A percentile compares a stretch with the other conserved stretches of the same genome.
Conservation (phyloP, 2,888 invertebrate genomes). For the Leptinotarsa juncta region DNA sequence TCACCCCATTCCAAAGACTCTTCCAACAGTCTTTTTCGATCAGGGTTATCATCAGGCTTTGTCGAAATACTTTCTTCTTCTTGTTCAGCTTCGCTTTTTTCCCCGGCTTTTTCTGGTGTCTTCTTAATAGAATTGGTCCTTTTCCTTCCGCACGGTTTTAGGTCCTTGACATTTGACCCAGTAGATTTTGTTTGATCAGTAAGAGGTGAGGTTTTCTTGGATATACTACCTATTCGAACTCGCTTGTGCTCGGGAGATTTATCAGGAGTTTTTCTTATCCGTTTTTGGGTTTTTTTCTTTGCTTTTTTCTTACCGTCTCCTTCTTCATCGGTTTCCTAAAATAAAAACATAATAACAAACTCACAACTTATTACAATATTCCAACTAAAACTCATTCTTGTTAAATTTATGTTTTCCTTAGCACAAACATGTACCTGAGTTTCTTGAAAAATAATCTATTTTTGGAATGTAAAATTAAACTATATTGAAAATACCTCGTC, state of each 20-base stretch:
- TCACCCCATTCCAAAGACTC: constrained; percentile 55
- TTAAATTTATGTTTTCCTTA: too few relatives aligned
- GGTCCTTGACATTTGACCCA: neutral
- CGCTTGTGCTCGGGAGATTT: constrained; percentile 26
- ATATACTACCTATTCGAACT: constrained; percentile 24
- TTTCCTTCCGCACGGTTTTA: neutral
- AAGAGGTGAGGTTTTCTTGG: constrained; percentile 10
- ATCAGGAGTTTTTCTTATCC: constrained; percentile 38
- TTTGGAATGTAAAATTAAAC: too few relatives aligned
- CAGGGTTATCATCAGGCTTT: constrained; percentile 43
- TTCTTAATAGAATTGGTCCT: constrained; percentile 25
- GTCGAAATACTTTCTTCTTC: constrained; percentile 24
- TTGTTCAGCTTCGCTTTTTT: constrained; percentile 19
- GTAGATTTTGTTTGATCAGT: neutral
- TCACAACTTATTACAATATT: neutral
- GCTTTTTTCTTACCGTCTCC: constrained; percentile 51
- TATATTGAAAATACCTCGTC: constrained; percentile 56
- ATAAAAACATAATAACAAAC: constrained; percentile 18
- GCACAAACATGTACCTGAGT: too few relatives aligned
- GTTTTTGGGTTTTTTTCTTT: constrained; percentile 47
- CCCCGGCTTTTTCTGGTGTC: constrained; percentile 16
- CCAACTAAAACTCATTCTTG: too few relatives aligned
- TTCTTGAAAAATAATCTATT: too few relatives aligned
- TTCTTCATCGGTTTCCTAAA: constrained; percentile 60
- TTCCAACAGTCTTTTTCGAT: constrained; percentile 46